Percentiles rank a stretch among this genome's conserved stretches.
These are phyloP conservation scores for Orchestes rusci DNA, from an alignment of 2,888 invertebrate species.

Conservation along the genomic window DNA sequence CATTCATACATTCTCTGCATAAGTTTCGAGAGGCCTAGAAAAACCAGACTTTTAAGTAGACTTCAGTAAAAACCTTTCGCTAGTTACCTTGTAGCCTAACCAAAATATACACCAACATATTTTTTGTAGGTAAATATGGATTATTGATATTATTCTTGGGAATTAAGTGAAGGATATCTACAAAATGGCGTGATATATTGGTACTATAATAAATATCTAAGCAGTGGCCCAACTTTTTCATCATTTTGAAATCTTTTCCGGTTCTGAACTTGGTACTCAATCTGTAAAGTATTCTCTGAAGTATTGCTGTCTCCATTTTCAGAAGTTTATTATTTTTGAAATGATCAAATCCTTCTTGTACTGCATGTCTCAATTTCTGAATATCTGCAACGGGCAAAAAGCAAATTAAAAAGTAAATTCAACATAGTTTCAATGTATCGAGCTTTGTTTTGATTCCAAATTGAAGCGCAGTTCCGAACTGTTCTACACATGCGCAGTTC, in stretches of 20 bases:
- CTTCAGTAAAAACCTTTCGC: no score
- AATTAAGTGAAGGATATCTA: conserved; percentile 28
- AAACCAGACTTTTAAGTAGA: no score
- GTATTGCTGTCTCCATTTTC: conserved; percentile 41
- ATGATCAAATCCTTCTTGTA: conserved; percentile 29
- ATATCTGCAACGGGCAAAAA: conserved; percentile 35
- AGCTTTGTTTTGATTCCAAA: no score
- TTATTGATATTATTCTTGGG: conserved; percentile 25
- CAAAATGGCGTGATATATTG: conserved; percentile 35
- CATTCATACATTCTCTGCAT: conserved; percentile 41
- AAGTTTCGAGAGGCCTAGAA: conserved; percentile 42
- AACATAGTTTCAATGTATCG: no score
- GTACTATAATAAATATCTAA: conserved; percentile 42
- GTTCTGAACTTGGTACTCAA: conserved; percentile 46
- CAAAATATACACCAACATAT: conserved; percentile 45
- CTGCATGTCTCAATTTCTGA: conserved; percentile 23
- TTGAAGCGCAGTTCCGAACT: no score
- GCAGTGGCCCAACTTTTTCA: conserved; percentile 45
- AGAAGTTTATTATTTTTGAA: conserved; percentile 36
- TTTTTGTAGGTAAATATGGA: conserved; percentile 42
- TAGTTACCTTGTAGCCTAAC: conserved; percentile 41
- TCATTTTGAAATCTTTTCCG: conserved; percentile 46
- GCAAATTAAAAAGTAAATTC: no score
- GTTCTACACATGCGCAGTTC: no score
- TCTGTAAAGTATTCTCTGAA: conserved; percentile 32